Evolutionary conservation across 2,888 invertebrate genomes (phyloP), one percentile per base, ranked within the genome.

Genomic region (Lasioglossum villosulum): DNA sequence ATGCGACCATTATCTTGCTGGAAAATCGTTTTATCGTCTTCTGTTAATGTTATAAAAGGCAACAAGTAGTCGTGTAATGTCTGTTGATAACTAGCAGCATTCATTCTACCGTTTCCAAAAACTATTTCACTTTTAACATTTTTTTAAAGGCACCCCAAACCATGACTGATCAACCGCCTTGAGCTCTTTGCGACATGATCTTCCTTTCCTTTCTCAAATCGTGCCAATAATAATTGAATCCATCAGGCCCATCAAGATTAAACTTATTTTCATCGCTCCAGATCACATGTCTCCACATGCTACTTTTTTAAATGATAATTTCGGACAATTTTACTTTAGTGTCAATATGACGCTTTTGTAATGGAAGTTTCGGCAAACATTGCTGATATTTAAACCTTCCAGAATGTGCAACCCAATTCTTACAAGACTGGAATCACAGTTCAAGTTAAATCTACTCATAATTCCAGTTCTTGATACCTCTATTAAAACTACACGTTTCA

Each of bases 41-140:
- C 56, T 56, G n/a, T 56, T 56, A 56, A n/a, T n/a, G 56, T 56
- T 56, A n/a, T n/a, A n/a, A 10, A 56, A n/a, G 56, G 56, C 56
- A 56, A 10, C n/a, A n/a, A n/a, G n/a, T 56, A n/a, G n/a, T 56
- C 56, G 56, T n/a, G 56, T 56, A n/a, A 56, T 4, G 12, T 56
- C 16, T 45, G 45, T 45, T 45, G 45, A 45, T 45, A 45, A 16
- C 45, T 1, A 16, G 45, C 16, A 45, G 14, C 45, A 45, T 14
- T 16, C 16, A 45, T 16, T n/a, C 23, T 56, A n/a, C 12, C n/a
- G 4, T 56, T n/a, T n/a, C 10, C 3, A 56, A 56, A 56, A 56
- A n/a, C n/a, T n/a, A n/a, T n/a, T 56, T 56, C n/a, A 56, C n/a
- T n/a, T 56, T n/a, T 5, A 56, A n/a, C 6, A 56, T 5, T 0